Base-by-base conservation (phyloP, 2,113 vertebrate genomes). In the Odontophorus gujanensis region DNA sequence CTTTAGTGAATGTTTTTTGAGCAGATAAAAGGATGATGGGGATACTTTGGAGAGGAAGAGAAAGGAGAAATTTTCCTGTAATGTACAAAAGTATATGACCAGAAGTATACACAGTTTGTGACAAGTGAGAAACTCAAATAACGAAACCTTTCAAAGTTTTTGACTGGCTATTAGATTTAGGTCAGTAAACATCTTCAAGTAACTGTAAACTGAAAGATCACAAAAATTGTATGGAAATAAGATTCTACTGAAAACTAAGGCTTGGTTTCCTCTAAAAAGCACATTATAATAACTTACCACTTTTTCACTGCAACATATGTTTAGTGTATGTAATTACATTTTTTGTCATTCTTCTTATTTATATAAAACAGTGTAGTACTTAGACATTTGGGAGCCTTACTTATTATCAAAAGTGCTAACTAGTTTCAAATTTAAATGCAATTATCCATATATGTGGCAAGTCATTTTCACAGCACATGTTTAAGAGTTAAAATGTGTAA, bases 391-490 rank as follows among this genome's bases (percentile, higher is more conserved):
- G 36, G 34, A 92, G 6, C 50, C 75, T 92, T 94, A 66, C 96
- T 96, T 96, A 85, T 76, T 93, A 83, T 66, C 28, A 95, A 83
- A 94, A 81, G 57, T 93, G 55, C 12, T 90, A 90, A 92, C 21
- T 91, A 38, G 32, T 96, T 97, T 94, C 79, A 95, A 87, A 94
- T 92, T 95, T 90, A 95, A 96, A 96, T 94, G 32, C 74, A 97
- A 89, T 93, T 93, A 86, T 93, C 79, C 66, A 55, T 93, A 51
- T 75, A 90, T 55, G 8, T 40, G 89, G 38, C 77, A 94, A 85
- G 67, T 87, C n/a, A 58, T 94, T 96, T 97, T 96, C 61, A 82
- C 72, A 95, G 59, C 34, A 96, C 22, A 48, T 47, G 92, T 80
- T 96, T 96, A 26, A 92, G 85, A 92, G 73, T 96, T 96, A 96